Conservation (phyloP, 2,888 invertebrate genomes). For the Seira sanloemensis region DNA sequence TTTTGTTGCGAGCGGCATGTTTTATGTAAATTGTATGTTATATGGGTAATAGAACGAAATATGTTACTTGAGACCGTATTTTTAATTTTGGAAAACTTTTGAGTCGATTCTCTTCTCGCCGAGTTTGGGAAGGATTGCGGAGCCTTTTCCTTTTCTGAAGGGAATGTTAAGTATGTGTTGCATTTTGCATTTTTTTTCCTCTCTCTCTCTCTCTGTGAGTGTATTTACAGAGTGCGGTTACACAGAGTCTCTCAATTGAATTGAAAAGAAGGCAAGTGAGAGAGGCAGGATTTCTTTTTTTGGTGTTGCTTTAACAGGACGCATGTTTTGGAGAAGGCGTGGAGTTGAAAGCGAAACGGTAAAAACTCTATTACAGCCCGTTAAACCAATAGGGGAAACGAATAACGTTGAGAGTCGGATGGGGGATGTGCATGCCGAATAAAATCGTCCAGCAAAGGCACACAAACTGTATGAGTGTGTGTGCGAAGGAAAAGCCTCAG, state of each 20-base stretch:
- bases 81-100: too few species aligned
- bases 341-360: constrained; percentile 73
- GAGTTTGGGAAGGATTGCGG: too few species aligned
- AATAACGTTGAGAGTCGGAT: constrained; percentile 69
- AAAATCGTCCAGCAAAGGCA: constrained; percentile 66
- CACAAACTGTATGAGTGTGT: too few species aligned
- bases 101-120: too few species aligned
- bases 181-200: constrained; percentile 21
- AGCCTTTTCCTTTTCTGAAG: too few species aligned
- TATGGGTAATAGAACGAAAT: too few species aligned
- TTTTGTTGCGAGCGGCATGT: neutral
- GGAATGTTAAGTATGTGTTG: too few species aligned
- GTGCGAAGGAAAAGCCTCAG: neutral
- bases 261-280: constrained; percentile 18
- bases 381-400: constrained; percentile 74
- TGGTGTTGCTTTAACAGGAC: constrained; percentile 68
- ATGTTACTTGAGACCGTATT: too few species aligned
- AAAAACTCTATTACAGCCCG: constrained; percentile 74
- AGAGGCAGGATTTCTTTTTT: constrained; percentile 54
- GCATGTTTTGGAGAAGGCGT: constrained; percentile 74
- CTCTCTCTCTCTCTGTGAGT: neutral
- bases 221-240: constrained; percentile 10
- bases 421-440: constrained; percentile 73
- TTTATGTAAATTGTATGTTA: neutral
- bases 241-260: constrained; percentile 40